Percentiles rank a stretch among this genome's conserved stretches.
phyloP scores from a whole-genome alignment of 1,140 invertebrate species.

The Drosophila serrata region DNA sequence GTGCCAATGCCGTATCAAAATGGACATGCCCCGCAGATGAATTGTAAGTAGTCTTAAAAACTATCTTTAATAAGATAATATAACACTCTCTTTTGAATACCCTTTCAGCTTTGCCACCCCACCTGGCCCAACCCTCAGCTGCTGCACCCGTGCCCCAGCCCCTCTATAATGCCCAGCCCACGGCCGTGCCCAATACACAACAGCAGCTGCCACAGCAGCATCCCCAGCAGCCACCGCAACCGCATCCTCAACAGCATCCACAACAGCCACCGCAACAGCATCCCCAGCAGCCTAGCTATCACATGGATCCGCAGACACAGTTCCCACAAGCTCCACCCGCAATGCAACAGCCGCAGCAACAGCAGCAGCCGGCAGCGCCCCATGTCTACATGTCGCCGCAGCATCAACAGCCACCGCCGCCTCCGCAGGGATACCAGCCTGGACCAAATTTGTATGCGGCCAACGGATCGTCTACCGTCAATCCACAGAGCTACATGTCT shows the following conservation, averaged over 20 bases:
- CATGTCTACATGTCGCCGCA: constrained; percentile 70
- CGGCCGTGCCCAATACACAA: constrained; percentile 42
- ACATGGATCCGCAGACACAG: constrained; percentile 55
- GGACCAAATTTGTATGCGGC: constrained; percentile 59
- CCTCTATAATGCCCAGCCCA: constrained; percentile 55
- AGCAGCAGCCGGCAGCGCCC: constrained; percentile 45
- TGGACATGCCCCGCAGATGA: constrained; percentile 62
- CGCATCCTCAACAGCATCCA: constrained; percentile 35
- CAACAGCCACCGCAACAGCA: constrained; percentile 51
- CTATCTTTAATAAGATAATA: too few species aligned
- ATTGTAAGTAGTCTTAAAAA: constrained; percentile 39
- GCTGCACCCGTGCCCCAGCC: constrained; percentile 39
- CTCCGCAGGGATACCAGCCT: constrained; percentile 54
- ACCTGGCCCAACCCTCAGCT: constrained; percentile 39
- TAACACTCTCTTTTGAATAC: too few species aligned
- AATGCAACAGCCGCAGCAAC: constrained; percentile 55
- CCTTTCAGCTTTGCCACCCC: constrained; percentile 54
- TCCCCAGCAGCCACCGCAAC: constrained; percentile 43
- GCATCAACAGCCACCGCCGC: constrained; percentile 59
- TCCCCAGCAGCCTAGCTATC: constrained; percentile 39
- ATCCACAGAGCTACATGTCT: constrained; percentile 57
- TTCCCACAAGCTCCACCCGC: constrained; percentile 53
- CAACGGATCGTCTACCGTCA: constrained; percentile 62
- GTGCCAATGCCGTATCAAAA: constrained; percentile 71
- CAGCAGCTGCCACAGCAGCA: constrained; percentile 28